Evolutionary conservation across 2,888 invertebrate genomes (phyloP), one percentile per base, ranked within the genome.

Genomic region (Ferdinandea cuprea): DNA sequence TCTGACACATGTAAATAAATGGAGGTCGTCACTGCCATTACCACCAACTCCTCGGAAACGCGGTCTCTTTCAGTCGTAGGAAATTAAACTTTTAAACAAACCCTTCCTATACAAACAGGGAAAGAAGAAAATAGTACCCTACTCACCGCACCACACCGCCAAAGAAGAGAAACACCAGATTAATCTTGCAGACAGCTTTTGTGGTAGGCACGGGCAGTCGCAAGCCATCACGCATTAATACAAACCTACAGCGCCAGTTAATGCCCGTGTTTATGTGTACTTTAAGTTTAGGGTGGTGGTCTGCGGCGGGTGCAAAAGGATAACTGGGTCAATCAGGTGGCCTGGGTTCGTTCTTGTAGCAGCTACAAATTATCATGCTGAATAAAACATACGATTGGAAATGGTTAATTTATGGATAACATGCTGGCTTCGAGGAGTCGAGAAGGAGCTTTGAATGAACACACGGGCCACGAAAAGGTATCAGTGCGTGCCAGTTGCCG

Each of bases 401-500:
- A 63, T 63, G 68, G 48, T 68, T 73, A 83, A 83, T 83, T 83
- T 83, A 83, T 73, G 61, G 59, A 17, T 42, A 73, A 77, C 63
- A 56, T 50, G 17, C 54, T 52, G 72, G 61, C 66, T 61, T 42
- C n/a, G n/a, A n/a, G 9, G 17, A 65, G 30, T 42, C 21, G 25
- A 56, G 46, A 37, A 15, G 61, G 13, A 19, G 58, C 58, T 17
- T 37, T 56, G 46, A 83, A 66, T 66, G 35, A 44, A 25, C 25
- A 15, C 25, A 15, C 8, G 17, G 28, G 50, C 21, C 44, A 68
- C 52, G 44, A 44, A 74, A 68, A 46, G 56, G 63, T 72, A 78
- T 69, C 77, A 78, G 72, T 72, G 68, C 83, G 83, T 83, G 83
- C 68, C 78, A 73, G 66, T 83, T 63, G 68, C 68, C 50, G 37